Percentiles rank a stretch among this genome's conserved stretches.
Conservation (phyloP, 2,888 invertebrate species). For the Platypus cylindrus region DNA sequence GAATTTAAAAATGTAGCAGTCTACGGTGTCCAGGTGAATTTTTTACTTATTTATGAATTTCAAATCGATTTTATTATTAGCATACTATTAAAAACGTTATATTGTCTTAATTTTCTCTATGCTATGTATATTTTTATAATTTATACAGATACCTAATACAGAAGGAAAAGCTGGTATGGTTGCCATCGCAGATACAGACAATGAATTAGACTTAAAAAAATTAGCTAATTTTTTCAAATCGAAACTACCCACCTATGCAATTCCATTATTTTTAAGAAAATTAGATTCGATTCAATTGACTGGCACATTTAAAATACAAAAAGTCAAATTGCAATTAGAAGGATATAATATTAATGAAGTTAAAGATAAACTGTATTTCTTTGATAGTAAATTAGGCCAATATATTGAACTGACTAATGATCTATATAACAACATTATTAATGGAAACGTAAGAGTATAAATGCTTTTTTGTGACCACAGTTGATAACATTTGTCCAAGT, state of each 20-base stretch:
- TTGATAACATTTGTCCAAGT: too few relatives aligned
- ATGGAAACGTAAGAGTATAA: constrained; percentile 21
- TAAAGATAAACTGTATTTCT: constrained; percentile 63
- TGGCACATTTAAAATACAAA: constrained; percentile 88
- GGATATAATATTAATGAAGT: constrained; percentile 66
- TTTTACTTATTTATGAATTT: too few relatives aligned
- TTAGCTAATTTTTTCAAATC: constrained; percentile 55
- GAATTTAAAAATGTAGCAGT: constrained; percentile 67
- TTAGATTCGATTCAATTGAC: constrained; percentile 67
- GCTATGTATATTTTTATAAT: too few relatives aligned
- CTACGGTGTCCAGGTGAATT: constrained; percentile 79
- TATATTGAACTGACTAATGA: constrained; percentile 26
- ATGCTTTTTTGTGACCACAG: too few relatives aligned
- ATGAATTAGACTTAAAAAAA: constrained; percentile 43
- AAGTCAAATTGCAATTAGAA: constrained; percentile 71
- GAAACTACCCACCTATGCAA: constrained; percentile 71
- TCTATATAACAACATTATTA: constrained; percentile 27
- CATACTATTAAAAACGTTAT: too few relatives aligned
- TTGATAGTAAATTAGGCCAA: constrained; percentile 23
- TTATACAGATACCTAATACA: constrained; percentile 58
- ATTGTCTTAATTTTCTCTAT: too few relatives aligned
- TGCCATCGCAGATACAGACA: constrained; percentile 62
- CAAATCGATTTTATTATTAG: too few relatives aligned
- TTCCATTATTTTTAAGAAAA: constrained; percentile 78
- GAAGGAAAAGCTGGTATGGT: constrained; percentile 93